phyloP scores from a whole-genome alignment of 2,797 vertebrate species.

The Sarcophilus harrisii region DNA sequence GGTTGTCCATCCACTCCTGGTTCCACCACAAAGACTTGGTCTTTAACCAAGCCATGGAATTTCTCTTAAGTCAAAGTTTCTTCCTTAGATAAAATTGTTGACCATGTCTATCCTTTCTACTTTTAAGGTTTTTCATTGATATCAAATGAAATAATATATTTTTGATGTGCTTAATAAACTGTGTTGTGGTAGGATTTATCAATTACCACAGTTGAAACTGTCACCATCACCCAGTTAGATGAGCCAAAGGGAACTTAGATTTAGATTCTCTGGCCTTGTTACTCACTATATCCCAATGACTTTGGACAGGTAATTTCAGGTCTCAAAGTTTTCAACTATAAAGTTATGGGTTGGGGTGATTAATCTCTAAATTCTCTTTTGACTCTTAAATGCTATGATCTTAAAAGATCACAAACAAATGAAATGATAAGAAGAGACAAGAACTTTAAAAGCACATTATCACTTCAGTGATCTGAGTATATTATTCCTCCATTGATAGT shows the following conservation, averaged over 20 bases:
- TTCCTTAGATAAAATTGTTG: background rate
- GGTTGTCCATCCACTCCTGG: background rate
- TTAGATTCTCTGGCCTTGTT: background rate
- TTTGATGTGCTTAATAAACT: background rate
- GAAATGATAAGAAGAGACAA: background rate
- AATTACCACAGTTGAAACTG: background rate
- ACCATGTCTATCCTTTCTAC: background rate
- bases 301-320: background rate
- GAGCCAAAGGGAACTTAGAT: background rate
- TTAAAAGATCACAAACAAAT: background rate
- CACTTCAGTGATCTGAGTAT: background rate
- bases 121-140: background rate
- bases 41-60: background rate
- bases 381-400: background rate
- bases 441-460: background rate
- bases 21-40: background rate
- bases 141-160: background rate
- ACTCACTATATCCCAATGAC: background rate
- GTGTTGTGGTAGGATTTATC: background rate
- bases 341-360: background rate
- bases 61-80: background rate
- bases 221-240: background rate
- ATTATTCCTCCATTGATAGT: background rate
- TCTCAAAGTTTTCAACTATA: background rate
- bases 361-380: background rate